Evolutionary conservation across 1,140 invertebrate species (phyloP), one percentile per base, ranked within the genome.

Genomic region (Saxidomus purpurata): DNA sequence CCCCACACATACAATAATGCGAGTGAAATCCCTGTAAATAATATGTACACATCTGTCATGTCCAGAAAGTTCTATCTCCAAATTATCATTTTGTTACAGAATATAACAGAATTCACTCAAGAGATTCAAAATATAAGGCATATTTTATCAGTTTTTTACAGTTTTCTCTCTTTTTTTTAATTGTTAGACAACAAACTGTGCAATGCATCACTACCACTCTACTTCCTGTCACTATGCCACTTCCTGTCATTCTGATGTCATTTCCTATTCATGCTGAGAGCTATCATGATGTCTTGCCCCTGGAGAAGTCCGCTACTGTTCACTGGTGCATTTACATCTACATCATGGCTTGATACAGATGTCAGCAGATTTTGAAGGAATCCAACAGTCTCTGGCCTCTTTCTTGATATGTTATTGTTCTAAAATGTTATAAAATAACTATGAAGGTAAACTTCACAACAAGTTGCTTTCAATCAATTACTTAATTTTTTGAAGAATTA

Each of bases 371-470:
- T 28, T 19, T 67, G 80, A 6, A 82, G 49, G 9, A 52, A 76
- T 9, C 47, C 40, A n/a, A 1, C 34, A 36, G n/a, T 59, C 8
- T 31, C 52, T 36, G 25, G 1, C 38, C 52, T 85, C 34, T n/a
- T 40, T n/a, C 19, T 49, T 87, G 85, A 87, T 87, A 87, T 87
- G 74, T 61, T 87, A 52, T 87, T 61, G n/a, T 61, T 19, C 52
- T 31, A n/a, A 40, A 38, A 82, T 61, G 28, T 8, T 2, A 40
- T 11, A 38, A 63, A n/a, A 63, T 31, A 22, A 63, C 59, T n/a
- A n/a, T n/a, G n/a, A n/a, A n/a, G n/a, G n/a, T n/a, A n/a, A n/a
- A n/a, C n/a, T n/a, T n/a, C n/a, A n/a, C n/a, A n/a, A n/a, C n/a
- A n/a, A n/a, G n/a, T n/a, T n/a, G n/a, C n/a, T n/a, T n/a, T n/a